These are phyloP conservation scores for Ondatra zibethicus DNA, from an alignment of 2,113 vertebrate genomes.

Conservation along the genomic window DNA sequence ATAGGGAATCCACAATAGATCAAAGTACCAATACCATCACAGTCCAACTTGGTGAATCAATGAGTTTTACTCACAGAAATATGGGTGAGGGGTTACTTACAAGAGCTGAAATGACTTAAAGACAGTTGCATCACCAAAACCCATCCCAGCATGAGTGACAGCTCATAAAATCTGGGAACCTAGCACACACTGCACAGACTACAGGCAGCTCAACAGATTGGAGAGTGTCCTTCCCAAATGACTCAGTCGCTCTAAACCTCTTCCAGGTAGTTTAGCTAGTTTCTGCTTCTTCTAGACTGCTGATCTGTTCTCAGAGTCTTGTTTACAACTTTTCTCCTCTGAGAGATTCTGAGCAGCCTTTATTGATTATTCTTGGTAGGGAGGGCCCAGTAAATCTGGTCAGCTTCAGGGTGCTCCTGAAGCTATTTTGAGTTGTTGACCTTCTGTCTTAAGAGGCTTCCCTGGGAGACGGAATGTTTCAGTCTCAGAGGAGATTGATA, in stretches of 20 bases:
- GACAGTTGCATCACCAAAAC: background rate
- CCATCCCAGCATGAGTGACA: background rate
- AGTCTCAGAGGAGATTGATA: background rate
- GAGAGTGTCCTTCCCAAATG: background rate
- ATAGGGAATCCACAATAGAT: background rate
- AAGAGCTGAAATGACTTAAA: background rate
- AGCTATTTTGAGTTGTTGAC: background rate
- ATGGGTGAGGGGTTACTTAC: background rate
- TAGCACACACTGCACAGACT: background rate
- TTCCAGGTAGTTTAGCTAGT: background rate
- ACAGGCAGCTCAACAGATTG: background rate
- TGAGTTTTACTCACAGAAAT: background rate
- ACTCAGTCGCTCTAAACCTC: background rate
- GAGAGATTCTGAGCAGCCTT: background rate
- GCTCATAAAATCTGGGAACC: background rate
- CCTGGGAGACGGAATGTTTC: background rate
- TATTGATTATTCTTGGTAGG: background rate
- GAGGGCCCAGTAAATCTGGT: background rate
- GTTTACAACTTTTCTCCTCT: background rate
- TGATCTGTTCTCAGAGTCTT: background rate
- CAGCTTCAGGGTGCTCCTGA: background rate
- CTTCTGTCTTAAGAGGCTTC: background rate
- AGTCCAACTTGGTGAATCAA: background rate
- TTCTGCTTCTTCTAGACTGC: background rate
- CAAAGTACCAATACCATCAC: background rate